Evolutionary conservation across 2,113 vertebrate genomes (phyloP).

Genomic region (Pelecanus crispus): DNA sequence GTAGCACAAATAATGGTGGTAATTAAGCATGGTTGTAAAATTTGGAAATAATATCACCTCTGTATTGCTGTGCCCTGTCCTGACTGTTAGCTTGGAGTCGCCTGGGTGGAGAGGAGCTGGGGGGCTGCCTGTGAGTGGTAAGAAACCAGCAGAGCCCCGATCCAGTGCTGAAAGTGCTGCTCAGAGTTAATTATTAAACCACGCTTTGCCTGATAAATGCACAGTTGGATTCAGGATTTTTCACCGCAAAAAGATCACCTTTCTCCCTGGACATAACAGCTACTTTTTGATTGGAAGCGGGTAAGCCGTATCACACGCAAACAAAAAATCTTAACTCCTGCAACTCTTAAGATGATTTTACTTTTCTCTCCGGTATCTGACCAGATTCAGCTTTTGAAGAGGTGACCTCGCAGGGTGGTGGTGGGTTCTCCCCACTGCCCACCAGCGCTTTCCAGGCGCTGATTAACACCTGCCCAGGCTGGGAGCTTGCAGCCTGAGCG

Average conservation of each 20-base stretch:
- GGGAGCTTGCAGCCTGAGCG: not conserved
- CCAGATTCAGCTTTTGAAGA: not conserved
- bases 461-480: not conserved
- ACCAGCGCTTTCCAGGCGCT: not conserved
- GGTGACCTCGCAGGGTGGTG: not conserved
- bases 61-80: not conserved
- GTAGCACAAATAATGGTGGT: not conserved
- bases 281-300: not conserved
- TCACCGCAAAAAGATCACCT: not conserved
- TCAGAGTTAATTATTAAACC: not conserved
- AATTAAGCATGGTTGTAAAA: not conserved
- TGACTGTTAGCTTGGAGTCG: fast-evolving
- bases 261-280: not conserved
- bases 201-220: not conserved
- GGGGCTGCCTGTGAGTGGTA: not conserved
- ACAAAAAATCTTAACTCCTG: not conserved
- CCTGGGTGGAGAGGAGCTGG: not conserved
- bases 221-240: not conserved
- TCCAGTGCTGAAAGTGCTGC: not conserved
- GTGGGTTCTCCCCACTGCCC: not conserved
- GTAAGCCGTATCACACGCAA: not conserved
- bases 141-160: not conserved
- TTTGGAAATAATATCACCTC: not conserved
- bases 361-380: not conserved
- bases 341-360: not conserved